phyloP scores from a whole-genome alignment of 2,113 vertebrate genomes.

The Macroglossus sobrinus region DNA sequence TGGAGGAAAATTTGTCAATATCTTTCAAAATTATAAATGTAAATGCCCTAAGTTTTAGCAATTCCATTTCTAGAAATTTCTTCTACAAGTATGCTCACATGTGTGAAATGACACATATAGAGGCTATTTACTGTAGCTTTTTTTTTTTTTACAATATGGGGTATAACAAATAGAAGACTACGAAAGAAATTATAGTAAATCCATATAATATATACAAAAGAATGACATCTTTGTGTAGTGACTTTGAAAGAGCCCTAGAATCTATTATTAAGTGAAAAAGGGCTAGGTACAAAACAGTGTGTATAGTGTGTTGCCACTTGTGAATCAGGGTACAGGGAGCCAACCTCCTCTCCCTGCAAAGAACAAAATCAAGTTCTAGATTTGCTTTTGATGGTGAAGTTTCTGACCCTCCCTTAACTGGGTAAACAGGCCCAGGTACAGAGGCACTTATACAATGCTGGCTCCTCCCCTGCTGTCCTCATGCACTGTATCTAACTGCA shows the following conservation, averaged over 20 bases:
- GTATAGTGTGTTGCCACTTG: background rate
- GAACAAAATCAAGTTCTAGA: background rate
- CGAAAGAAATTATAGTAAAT: background rate
- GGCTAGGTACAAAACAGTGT: background rate
- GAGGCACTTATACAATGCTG: background rate
- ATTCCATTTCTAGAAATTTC: background rate
- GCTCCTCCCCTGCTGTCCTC: rapidly evolving
- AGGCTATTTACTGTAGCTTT: background rate
- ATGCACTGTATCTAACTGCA: background rate
- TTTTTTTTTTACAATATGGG: background rate
- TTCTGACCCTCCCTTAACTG: background rate
- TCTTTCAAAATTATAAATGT: background rate
- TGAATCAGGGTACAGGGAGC: background rate
- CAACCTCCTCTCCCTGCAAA: background rate
- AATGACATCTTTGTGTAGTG: background rate
- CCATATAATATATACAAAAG: background rate
- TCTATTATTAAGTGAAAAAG: background rate
- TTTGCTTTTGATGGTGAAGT: background rate
- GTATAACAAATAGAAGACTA: background rate
- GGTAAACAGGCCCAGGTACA: background rate
- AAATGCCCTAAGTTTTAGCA: background rate
- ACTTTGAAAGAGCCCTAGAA: background rate
- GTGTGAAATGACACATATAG: background rate
- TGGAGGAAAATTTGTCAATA: background rate
- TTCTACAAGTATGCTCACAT: background rate